A percentile compares a stretch with the other conserved stretches of the same genome.
These are phyloP conservation scores for Tethea ocularis DNA, from an alignment of 2,888 invertebrate species.

Conservation along the genomic window DNA sequence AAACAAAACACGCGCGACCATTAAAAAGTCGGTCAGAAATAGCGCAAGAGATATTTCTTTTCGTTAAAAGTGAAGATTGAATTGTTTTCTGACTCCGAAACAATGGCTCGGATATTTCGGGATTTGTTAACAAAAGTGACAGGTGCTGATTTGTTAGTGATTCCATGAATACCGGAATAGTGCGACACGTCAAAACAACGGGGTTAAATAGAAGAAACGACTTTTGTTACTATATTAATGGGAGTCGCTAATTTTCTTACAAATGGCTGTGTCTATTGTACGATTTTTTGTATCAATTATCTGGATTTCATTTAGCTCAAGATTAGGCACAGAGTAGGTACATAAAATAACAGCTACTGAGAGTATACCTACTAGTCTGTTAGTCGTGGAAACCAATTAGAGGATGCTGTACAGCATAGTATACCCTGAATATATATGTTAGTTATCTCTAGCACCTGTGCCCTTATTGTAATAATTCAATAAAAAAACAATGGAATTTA, in stretches of 20 bases:
- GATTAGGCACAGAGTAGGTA: no score
- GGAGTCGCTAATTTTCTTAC: slow-evolving; percentile 57
- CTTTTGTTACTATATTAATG: slow-evolving; percentile 52
- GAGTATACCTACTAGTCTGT: no score
- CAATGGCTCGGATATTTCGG: slow-evolving; percentile 67
- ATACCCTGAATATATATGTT: no score
- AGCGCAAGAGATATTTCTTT: slow-evolving; percentile 49
- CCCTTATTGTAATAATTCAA: no score
- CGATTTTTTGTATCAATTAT: slow-evolving; percentile 56
- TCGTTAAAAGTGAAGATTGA: slow-evolving; percentile 65
- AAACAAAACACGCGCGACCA: slow-evolving; percentile 42
- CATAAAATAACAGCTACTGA: no score
- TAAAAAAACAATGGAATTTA: no score
- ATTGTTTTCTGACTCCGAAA: slow-evolving; percentile 68
- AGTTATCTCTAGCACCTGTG: no score
- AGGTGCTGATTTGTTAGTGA: slow-evolving; percentile 76
- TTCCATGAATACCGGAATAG: slow-evolving; percentile 68
- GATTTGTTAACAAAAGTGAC: slow-evolving; percentile 68
- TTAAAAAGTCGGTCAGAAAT: slow-evolving; percentile 61
- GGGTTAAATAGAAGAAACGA: slow-evolving; percentile 55
- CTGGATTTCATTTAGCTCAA: slow-evolving; percentile 39
- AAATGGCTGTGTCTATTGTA: slow-evolving; percentile 54
- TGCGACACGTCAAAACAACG: slow-evolving; percentile 69
- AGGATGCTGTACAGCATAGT: no score
- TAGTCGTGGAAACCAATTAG: background rate